A percentile compares a stretch with the other conserved stretches of the same genome.
Conservation (phyloP, 2,113 vertebrate species). For the Cyanoderma ruficeps region DNA sequence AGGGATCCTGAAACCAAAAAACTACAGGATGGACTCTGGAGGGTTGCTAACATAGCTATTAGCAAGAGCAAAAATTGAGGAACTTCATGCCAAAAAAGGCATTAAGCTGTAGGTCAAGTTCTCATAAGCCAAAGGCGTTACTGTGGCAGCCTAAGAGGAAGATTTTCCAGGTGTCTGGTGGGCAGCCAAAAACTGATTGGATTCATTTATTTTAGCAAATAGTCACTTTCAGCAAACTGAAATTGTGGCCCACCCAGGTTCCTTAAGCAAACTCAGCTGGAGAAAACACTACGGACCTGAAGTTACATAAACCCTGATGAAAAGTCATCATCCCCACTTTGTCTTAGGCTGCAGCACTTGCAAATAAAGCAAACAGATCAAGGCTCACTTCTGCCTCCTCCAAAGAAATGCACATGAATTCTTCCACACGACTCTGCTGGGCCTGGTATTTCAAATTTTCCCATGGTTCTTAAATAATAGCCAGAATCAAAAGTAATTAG, state of each 20-base stretch:
- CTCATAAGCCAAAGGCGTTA: background rate
- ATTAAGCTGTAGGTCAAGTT: background rate
- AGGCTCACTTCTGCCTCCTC: background rate
- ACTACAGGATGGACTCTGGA: background rate
- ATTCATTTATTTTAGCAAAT: slow-evolving; percentile 42
- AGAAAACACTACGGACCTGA: background rate
- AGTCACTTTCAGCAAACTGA: slow-evolving; percentile 23
- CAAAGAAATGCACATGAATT: background rate
- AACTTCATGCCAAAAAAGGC: background rate
- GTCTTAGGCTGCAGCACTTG: background rate
- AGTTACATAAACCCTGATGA: background rate
- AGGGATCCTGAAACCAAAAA: background rate
- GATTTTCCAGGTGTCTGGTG: slow-evolving; percentile 20
- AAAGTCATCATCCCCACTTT: background rate
- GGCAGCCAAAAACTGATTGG: background rate
- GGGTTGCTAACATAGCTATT: background rate
- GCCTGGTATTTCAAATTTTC: background rate
- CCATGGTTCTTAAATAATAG: background rate
- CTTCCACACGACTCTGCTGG: background rate
- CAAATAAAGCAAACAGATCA: background rate
- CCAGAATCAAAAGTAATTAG: background rate
- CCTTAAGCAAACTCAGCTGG: background rate
- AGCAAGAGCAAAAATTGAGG: background rate
- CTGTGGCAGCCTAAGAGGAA: background rate
- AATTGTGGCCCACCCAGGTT: background rate